Evolutionary conservation across 2,888 invertebrate species (phyloP), one percentile per base, ranked within the genome.

Genomic region (Candidula unifasciata): DNA sequence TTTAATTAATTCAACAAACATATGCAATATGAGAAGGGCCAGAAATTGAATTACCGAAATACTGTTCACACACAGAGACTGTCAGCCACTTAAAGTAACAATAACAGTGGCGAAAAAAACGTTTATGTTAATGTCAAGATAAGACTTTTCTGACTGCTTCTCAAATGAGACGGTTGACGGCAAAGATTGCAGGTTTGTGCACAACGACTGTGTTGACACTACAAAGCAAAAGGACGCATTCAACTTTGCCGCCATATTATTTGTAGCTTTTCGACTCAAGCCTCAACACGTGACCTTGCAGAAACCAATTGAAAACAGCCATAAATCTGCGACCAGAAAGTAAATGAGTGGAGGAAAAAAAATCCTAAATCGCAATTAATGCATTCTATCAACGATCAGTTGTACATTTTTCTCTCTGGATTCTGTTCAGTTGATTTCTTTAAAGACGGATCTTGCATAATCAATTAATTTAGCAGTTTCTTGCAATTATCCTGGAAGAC

Each of bases 401-500:
- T 77, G 24, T 35, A 77, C 57, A 57, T 60, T 77, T 77, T 77
- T n/a, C 60, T 60, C 33, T 27, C 8, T 30, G 57, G n/a, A 60
- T 33, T 57, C 27, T 52, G 30, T 33, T 77, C 57, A 77, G 35
- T 57, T 13, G 35, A 8, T 60, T 77, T 77, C 57, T 77, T 77
- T 33, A 77, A 35, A 77, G 77, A 21, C 10, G 21, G 3, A 24
- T 77, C 77, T 57, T 77, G 77, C 57, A 33, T 60, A 35, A 60
- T 60, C 57, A 57, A 77, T 77, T 21, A 74, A n/a, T 52, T 77
- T 13, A 3, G 30, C 57, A 21, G 57, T 77, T 57, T 60, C 77
- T 77, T 60, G 77, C n/a, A 33, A 33, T 77, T 77, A 35, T 21
- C 30, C 13, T 60, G 77, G 57, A 57, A 77, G 77, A 77, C 54